These are phyloP conservation scores for Sicus ferrugineus DNA, from an alignment of 2,888 invertebrate genomes.

Conservation along the genomic window DNA sequence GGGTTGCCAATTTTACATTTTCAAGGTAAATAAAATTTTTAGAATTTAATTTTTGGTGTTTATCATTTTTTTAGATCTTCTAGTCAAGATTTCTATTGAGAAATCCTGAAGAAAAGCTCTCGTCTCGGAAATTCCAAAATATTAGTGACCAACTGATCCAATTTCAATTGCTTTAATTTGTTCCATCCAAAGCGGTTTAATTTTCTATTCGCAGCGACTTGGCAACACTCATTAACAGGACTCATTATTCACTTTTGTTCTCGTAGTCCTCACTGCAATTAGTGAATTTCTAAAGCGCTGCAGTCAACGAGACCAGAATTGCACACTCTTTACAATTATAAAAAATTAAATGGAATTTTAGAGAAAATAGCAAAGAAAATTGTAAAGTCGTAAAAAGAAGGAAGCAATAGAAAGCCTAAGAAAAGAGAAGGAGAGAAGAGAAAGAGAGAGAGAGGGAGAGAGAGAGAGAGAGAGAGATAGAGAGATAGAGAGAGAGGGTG, in stretches of 20 bases:
- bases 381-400: too few species aligned
- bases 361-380: too few species aligned
- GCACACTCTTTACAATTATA: too few species aligned
- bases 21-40: too few species aligned
- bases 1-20: not conserved
- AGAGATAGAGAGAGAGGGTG: not conserved
- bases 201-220: too few species aligned
- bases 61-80: not conserved
- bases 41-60: not conserved
- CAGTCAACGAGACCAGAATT: too few species aligned
- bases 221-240: too few species aligned
- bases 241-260: too few species aligned
- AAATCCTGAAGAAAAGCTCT: not conserved
- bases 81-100: not conserved
- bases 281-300: too few species aligned
- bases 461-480: not conserved
- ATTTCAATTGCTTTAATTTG: not conserved
- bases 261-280: too few species aligned
- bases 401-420: not conserved
- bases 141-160: not conserved
- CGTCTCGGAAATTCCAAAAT: not conserved
- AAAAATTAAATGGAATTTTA: too few species aligned
- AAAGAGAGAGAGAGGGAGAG: constrained; percentile 12
- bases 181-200: too few species aligned
- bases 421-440: constrained; percentile 18